Conservation (phyloP, 2,797 vertebrate genomes). For the Diceros bicornis region DNA sequence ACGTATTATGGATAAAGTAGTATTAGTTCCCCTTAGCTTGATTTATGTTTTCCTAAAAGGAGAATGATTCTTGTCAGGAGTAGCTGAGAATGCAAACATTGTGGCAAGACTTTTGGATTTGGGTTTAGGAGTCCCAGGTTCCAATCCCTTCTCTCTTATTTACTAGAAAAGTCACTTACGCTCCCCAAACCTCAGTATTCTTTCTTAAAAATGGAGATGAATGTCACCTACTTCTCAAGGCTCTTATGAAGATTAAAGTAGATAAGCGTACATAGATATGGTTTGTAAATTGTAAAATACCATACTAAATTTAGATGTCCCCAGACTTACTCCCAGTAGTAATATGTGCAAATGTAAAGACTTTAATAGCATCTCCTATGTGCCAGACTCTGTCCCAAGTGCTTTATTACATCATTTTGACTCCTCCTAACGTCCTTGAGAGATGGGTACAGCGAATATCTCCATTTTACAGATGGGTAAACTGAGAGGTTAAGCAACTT, state of each 20-base stretch:
- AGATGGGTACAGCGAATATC: background rate
- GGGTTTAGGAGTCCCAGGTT: background rate
- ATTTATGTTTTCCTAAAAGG: background rate
- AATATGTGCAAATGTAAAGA: background rate
- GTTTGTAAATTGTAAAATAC: background rate
- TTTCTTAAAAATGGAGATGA: background rate
- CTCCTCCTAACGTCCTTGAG: background rate
- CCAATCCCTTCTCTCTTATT: background rate
- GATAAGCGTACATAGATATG: fast-evolving
- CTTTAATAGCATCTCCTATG: background rate
- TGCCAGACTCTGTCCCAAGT: background rate
- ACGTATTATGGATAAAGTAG: background rate
- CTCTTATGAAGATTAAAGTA: background rate
- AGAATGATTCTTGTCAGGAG: background rate
- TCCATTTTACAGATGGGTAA: background rate
- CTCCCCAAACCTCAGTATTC: background rate
- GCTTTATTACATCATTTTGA: background rate
- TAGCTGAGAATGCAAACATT: background rate
- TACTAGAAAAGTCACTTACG: fast-evolving
- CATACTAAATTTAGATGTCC: background rate
- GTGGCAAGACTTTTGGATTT: background rate
- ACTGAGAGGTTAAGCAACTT: background rate
- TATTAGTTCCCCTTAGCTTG: background rate
- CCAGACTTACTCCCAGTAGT: background rate
- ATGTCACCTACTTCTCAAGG: background rate